Percentiles rank a stretch among this genome's conserved stretches.
Evolutionary conservation across 2,797 vertebrate genomes (phyloP).

Genomic region (Epinephelus awoara): DNA sequence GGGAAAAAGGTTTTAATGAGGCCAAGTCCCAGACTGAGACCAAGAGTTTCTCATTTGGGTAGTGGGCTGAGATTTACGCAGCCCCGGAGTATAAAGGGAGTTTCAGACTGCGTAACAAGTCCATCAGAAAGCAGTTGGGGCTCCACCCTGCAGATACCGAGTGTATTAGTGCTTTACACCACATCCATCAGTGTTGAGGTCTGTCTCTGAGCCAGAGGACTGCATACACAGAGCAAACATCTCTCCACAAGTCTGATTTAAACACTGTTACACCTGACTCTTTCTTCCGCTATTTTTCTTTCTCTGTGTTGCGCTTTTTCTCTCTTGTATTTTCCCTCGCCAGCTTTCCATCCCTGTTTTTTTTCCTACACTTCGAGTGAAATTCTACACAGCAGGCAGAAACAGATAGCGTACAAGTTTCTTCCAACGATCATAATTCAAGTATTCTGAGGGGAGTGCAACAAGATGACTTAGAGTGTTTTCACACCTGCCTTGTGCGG

Average conservation of each 20-base stretch:
- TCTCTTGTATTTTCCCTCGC: background rate
- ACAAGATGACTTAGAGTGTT: too few relatives aligned
- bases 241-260: conserved; percentile 55
- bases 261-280: conserved; percentile 38
- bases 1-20: conserved; percentile 50
- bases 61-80: conserved; percentile 50
- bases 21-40: conserved; percentile 33
- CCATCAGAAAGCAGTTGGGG: conserved; percentile 40
- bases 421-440: too few relatives aligned
- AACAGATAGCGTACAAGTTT: too few relatives aligned
- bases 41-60: conserved; percentile 46
- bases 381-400: too few relatives aligned
- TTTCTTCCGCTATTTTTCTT: background rate
- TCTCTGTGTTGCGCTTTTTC: background rate
- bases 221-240: conserved; percentile 32
- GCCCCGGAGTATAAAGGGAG: conserved; percentile 19
- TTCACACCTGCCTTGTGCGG: too few relatives aligned
- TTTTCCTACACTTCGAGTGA: too few relatives aligned
- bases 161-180: conserved; percentile 55
- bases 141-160: conserved; percentile 53
- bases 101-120: conserved; percentile 29
- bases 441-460: too few relatives aligned
- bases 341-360: too few relatives aligned
- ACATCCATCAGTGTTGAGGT: conserved; percentile 67
- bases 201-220: conserved; percentile 46